Evolutionary conservation across 2,888 invertebrate species (phyloP).

Genomic region (Papilio protenor): DNA sequence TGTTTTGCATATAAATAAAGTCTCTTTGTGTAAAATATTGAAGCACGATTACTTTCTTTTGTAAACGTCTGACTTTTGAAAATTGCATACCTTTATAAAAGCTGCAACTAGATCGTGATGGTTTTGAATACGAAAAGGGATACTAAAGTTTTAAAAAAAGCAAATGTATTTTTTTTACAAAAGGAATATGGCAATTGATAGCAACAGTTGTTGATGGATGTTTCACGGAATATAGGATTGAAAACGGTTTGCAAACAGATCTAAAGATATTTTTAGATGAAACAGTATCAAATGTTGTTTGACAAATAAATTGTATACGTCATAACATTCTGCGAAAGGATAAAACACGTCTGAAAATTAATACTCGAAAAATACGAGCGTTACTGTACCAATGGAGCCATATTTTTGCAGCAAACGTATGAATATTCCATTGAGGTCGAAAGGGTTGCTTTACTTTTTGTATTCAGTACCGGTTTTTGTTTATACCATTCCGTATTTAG

Average conservation of each 20-base stretch:
- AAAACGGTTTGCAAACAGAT: background rate
- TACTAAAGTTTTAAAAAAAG: background rate
- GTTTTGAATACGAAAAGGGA: constrained; percentile 4
- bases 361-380: constrained; percentile 16
- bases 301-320: background rate
- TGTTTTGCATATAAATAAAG: constrained; percentile 22
- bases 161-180: background rate
- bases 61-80: constrained; percentile 30
- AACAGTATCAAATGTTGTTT: background rate
- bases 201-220: background rate
- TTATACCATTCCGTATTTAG: background rate
- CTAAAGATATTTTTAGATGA: background rate
- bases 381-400: constrained; percentile 10
- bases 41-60: constrained; percentile 38
- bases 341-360: constrained; percentile 8
- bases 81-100: constrained; percentile 36
- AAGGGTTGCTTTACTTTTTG: constrained; percentile 15
- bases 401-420: constrained; percentile 26
- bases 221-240: background rate
- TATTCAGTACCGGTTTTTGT: constrained; percentile 21
- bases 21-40: constrained; percentile 35
- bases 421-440: constrained; percentile 24
- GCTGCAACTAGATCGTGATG: constrained; percentile 10
- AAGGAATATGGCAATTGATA: background rate
- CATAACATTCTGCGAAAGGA: background rate